Evolutionary conservation across 2,113 vertebrate genomes (phyloP).

Genomic region (Lanius collurio): DNA sequence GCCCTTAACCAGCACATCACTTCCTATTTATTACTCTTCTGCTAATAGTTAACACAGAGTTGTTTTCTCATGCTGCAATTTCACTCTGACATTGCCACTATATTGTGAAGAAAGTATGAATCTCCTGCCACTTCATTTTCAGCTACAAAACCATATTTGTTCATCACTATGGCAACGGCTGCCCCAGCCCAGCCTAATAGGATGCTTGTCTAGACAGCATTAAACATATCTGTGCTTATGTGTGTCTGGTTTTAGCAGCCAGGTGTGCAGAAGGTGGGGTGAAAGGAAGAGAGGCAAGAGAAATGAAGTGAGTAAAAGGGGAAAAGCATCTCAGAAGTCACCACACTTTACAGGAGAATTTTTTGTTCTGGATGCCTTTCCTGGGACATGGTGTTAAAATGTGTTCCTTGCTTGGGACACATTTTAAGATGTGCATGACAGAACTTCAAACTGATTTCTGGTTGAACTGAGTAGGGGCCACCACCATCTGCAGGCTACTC

Average conservation of each 20-base stretch:
- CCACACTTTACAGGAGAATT: not conserved
- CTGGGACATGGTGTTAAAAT: not conserved
- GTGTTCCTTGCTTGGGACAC: not conserved
- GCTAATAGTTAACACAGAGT: not conserved
- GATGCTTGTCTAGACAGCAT: conserved; percentile 48
- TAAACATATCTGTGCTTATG: not conserved
- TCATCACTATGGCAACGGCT: conserved; percentile 27
- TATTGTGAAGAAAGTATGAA: not conserved
- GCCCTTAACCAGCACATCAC: not conserved
- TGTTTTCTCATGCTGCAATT: not conserved
- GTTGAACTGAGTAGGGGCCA: not conserved
- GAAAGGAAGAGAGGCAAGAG: not conserved
- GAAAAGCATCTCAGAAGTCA: not conserved
- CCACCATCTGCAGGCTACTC: fast-evolving
- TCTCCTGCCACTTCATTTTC: not conserved
- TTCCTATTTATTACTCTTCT: not conserved
- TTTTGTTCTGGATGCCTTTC: not conserved
- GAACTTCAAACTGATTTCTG: not conserved
- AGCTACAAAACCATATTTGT: not conserved
- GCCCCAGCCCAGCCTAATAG: conserved; percentile 35
- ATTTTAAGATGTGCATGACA: not conserved
- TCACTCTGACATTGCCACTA: not conserved
- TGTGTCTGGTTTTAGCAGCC: conserved; percentile 8
- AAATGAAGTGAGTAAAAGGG: not conserved
- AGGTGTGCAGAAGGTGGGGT: not conserved